Conservation (phyloP, 2,113 vertebrate species). For the Picathartes gymnocephalus region DNA sequence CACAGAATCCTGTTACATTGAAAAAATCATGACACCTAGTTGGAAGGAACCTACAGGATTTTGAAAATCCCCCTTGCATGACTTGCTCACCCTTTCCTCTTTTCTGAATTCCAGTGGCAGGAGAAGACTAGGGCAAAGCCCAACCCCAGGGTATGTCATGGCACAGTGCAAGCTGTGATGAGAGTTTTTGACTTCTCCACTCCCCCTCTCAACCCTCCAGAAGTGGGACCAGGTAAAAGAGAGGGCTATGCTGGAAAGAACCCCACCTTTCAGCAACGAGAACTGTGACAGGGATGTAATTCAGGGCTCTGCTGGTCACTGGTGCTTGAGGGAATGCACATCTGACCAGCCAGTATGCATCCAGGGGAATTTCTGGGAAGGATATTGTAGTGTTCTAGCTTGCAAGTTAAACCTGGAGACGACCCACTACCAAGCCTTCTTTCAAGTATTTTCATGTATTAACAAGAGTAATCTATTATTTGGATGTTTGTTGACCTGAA, state of each 20-base stretch:
- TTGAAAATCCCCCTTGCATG: neutral
- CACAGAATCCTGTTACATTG: neutral
- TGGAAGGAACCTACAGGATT: neutral
- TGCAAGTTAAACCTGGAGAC: neutral
- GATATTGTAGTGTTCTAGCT: neutral
- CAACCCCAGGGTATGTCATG: neutral
- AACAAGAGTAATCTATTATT: neutral
- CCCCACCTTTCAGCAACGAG: neutral
- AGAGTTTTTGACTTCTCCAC: neutral
- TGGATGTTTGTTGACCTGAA: conserved; percentile 14
- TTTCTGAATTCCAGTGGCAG: neutral
- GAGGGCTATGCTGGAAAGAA: neutral
- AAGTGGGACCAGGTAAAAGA: neutral
- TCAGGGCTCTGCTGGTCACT: neutral
- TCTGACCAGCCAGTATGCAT: neutral
- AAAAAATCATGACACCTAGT: neutral
- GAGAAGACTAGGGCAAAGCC: neutral
- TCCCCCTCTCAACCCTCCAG: neutral
- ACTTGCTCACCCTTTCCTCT: neutral
- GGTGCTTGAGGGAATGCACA: neutral
- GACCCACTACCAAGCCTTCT: neutral
- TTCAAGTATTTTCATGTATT: conserved; percentile 36
- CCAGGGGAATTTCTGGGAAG: neutral
- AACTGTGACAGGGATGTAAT: neutral
- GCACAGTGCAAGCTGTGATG: neutral